Conservation (phyloP, 2,888 invertebrate species). For the Apomyelois bistriatella region DNA sequence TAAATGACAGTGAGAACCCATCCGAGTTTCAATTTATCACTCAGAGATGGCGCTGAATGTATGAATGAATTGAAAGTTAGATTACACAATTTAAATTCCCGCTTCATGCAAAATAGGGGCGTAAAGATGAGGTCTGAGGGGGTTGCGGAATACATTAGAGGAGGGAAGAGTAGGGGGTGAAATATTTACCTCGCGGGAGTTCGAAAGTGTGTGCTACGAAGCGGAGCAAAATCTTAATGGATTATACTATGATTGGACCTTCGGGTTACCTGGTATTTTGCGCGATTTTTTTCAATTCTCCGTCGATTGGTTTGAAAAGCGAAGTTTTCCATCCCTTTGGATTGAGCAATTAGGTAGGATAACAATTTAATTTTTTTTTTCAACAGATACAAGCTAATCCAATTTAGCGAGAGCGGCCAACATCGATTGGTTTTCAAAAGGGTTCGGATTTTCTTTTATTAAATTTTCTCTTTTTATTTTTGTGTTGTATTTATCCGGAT, state of each 20-base stretch:
- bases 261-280: conserved; percentile 65
- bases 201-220: conserved; percentile 70
- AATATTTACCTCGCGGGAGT: conserved; percentile 77
- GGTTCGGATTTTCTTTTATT: conserved; percentile 1
- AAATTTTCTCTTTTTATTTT: background rate
- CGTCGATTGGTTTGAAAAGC: conserved; percentile 47
- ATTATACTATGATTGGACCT: conserved; percentile 75
- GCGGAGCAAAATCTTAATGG: conserved; percentile 76
- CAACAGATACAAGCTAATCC: conserved; percentile 29
- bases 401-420: conserved; percentile 12
- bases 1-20: conserved; percentile 68
- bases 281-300: conserved; percentile 40
- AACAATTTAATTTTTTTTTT: conserved; percentile 51
- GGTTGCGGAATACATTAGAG: conserved; percentile 70
- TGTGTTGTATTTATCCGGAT: background rate
- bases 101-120: conserved; percentile 79
- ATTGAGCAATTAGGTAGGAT: conserved; percentile 55
- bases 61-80: conserved; percentile 81
- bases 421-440: conserved; percentile 2
- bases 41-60: conserved; percentile 77
- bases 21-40: conserved; percentile 77
- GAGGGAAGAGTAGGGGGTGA: conserved; percentile 50
- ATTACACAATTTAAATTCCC: conserved; percentile 80
- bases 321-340: conserved; percentile 21
- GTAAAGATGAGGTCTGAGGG: conserved; percentile 76